These are phyloP conservation scores for Bothrops jararaca DNA, from an alignment of 2,113 vertebrate genomes.

Conservation along the genomic window DNA sequence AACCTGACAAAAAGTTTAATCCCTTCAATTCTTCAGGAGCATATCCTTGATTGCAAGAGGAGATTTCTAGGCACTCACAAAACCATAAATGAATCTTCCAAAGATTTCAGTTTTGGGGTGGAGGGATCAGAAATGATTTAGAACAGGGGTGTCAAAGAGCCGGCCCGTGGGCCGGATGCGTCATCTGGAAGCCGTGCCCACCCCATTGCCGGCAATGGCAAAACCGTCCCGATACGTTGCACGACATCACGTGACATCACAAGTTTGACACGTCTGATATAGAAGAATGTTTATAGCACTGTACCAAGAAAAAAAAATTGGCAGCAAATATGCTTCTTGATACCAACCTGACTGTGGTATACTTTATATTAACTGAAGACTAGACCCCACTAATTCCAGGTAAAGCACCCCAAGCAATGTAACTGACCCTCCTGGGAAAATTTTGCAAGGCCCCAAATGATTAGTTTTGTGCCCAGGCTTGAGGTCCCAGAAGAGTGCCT, in stretches of 20 bases:
- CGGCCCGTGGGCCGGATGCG: no score
- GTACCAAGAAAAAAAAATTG: not conserved
- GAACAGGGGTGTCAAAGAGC: not conserved
- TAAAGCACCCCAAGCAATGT: not conserved
- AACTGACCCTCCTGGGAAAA: not conserved
- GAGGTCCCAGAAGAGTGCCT: not conserved
- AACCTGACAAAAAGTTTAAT: not conserved
- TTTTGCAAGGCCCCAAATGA: not conserved
- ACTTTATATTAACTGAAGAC: not conserved
- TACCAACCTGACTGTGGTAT: not conserved
- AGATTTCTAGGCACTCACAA: not conserved
- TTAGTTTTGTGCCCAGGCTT: not conserved
- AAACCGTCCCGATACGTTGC: no score
- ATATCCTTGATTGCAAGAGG: not conserved
- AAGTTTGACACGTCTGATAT: not conserved
- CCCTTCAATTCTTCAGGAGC: not conserved
- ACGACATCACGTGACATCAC: no score
- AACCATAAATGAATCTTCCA: not conserved
- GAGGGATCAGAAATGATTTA: not conserved
- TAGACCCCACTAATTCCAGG: not conserved
- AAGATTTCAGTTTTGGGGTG: not conserved
- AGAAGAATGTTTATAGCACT: not conserved
- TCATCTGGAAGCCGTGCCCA: no score
- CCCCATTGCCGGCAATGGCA: no score
- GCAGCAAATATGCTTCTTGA: not conserved